Conservation (phyloP, 2,113 vertebrate genomes). For the Danio rerio region GRCz12tu NC_133185.1:8291001-8291500, state of each 20-base stretch:
- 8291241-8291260: neutral
- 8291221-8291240: neutral
- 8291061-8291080: constrained; percentile 43
- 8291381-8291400: neutral
- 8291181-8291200: neutral
- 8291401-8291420: neutral
- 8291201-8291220: neutral
- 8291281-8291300: neutral
- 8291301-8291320: neutral
- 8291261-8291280: neutral
- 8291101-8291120: neutral
- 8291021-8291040: constrained; percentile 63
- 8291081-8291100: constrained; percentile 57
- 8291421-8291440: too few species aligned
- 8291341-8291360: constrained; percentile 48
- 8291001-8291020: constrained; percentile 63
- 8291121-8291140: neutral
- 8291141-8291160: neutral
- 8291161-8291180: constrained; percentile 10
- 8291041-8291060: constrained; percentile 56
- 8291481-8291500: too few species aligned
- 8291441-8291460: too few species aligned
- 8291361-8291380: constrained; percentile 45
- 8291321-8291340: neutral
- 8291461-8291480: too few species aligned